Evolutionary conservation across 2,888 invertebrate genomes (phyloP), one percentile per base, ranked within the genome.

Genomic region (Macaria liturata): DNA sequence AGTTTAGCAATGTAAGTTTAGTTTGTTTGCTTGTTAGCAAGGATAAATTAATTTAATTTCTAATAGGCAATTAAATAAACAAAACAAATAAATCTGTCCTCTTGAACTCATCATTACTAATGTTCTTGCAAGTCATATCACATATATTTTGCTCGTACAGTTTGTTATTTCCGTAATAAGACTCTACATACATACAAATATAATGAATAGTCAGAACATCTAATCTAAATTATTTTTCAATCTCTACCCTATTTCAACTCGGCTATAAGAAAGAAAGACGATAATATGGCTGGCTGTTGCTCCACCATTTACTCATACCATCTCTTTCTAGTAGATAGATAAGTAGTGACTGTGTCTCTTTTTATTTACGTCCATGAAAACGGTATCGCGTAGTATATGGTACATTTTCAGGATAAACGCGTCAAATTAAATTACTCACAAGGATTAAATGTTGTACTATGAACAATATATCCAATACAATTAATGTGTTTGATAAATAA

Each of bases 281-380:
- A 59, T 51, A 58, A 74, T 51, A 59, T 70, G 80, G 48, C 54
- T 66, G 53, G 34, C 34, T 44, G 20, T 42, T 54, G 69, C 72
- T 74, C 73, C 72, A 72, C 54, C 61, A 74, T 70, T 65, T 65
- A n/a, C 34, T 37, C 34, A 37, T 37, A 64, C 68, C 69, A 64
- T 87, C 86, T 80, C 83, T 54, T 72, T 88, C 82, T 75, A 65
- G 56, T 65, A 67, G 61, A 75, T 72, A 76, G 78, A 78, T 78
- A 82, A 80, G 72, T 76, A 62, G 79, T 88, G 84, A 66, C 68
- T 71, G 68, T 74, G 75, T 90, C 88, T 81, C 89, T 74, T 70
- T 89, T 85, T 88, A 80, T 87, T 87, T 86, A 85, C 83, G 81
- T 83, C 82, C 82, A 83, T 83, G 84, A 85, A 56, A 86, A 83